Base-by-base conservation (phyloP, 1,140 invertebrate genomes). In the Oryzaephilus surinamensis region DNA sequence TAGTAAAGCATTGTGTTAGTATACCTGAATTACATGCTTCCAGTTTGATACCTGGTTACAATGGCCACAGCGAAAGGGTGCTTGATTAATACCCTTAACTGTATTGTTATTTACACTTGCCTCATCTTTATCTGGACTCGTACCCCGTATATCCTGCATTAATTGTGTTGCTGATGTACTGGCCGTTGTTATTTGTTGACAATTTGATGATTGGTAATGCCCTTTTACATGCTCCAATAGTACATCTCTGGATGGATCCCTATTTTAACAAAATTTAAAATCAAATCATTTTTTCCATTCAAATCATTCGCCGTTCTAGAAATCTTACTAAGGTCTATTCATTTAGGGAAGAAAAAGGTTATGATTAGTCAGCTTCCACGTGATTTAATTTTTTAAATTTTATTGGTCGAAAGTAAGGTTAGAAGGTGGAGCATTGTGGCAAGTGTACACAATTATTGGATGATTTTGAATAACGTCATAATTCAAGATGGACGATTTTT, bases 11-110 rank as follows among this genome's bases (percentile, higher is more conserved):
- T n/a, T n/a, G 37, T 50, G 61, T 63, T 63, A 64, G 57, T 65
- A 64, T 73, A 81, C 78, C 76, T 81, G 77, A 64, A 83, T 81
- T 50, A 82, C 79, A 71, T 83, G 78, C 69, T 79, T 80, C 79
- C 79, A 83, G 64, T 81, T 81, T 39, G 78, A 81, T 52, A 79
- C 63, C 63, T 81, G 77, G 60, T 79, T 75, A 65, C 79, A 83
- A 60, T 79, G 76, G 50, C 77, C 76, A 65, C 79, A 83, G 48
- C 76, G 71, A 63, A 79, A 81, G 23, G 77, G 74, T 54, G 67
- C 67, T 47, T 47, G 41, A 35, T 44, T 35, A n/a, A n/a, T n/a
- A n/a, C 33, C 48, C 48, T 45, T 46, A n/a, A 49, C 38, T 38
- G 45, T 38, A 41, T 41, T 48, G 50, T 52, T n/a, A 42, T 52